phyloP scores from a whole-genome alignment of 2,888 invertebrate genomes.

The Lamellibrachia columna region DNA sequence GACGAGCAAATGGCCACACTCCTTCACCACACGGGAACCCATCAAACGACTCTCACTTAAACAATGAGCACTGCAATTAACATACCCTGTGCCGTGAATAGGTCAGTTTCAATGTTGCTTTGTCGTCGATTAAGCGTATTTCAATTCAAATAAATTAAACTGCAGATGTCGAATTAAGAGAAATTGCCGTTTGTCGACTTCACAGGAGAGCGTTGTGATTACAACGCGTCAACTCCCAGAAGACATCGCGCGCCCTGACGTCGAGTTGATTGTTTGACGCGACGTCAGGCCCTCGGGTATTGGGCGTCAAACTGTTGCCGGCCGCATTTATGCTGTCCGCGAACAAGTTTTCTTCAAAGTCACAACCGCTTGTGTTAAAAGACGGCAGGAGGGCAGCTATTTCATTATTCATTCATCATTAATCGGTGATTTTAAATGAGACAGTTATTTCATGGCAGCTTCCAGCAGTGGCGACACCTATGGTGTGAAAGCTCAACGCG shows the following conservation, averaged over 20 bases:
- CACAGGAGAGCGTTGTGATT: background rate
- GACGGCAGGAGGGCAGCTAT: background rate
- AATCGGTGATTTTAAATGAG: background rate
- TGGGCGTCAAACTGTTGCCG: background rate
- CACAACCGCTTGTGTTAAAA: background rate
- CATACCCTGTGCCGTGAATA: background rate
- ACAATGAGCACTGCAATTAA: background rate
- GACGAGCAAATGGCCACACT: background rate
- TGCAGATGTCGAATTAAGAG: constrained; percentile 11
- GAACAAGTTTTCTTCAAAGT: background rate
- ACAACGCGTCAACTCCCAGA: background rate
- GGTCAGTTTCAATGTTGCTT: background rate
- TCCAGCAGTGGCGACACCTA: background rate
- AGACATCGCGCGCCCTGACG: constrained; percentile 10
- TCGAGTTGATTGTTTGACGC: constrained; percentile 2
- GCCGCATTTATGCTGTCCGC: background rate
- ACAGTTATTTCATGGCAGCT: background rate
- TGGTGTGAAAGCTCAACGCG: background rate
- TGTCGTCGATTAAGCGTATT: background rate
- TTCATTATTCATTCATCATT: background rate
- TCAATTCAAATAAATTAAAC: constrained; percentile 10
- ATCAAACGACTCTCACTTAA: background rate
- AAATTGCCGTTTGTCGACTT: background rate
- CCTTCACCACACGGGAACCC: background rate
- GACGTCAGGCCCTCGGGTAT: background rate